Evolutionary conservation across 2,113 vertebrate species (phyloP), one percentile per base, ranked within the genome.

Genomic region (Aplodontia rufa): DNA sequence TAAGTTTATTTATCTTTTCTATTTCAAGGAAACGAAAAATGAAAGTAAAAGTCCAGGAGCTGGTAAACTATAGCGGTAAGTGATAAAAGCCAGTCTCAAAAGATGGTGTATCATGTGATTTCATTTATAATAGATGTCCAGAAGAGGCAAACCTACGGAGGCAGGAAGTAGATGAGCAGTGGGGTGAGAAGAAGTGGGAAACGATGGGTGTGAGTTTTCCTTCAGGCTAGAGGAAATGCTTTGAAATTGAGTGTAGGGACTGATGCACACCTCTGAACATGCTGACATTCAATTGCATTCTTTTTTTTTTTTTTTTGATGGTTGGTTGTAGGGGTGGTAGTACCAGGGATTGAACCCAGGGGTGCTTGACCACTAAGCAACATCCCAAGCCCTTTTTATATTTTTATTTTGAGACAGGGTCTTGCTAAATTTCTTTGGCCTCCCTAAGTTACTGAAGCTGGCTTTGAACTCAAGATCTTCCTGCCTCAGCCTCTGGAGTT

Each of bases 31-130:
- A 86, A 92, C 40, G 9, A 11, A 95, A 11, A 95, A 88, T 37
- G 24, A 92, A 96, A 96, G 80, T 42, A 88, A 93, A 95, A 82
- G n/a, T 95, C 28, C 78, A 26, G 42, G 22, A 76, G 6, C 30
- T 94, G 68, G 60, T 69, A 74, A 94, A 87, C 69, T 47, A 87
- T 8, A 81, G 64, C 94, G 22, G 19, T 81, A 80, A 81, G 40
- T 90, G 60, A 55, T 32, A 86, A 58, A 92, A 53, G 1, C n/a
- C 40, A 71, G 30, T 72, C 51, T 45, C 55, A 88, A 84, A 92
- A 58, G 40, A 51, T 30, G 16, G 83, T 55, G 17, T 49, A 6
- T 69, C 87, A 1, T 55, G 24, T 55, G 35, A 69, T 93, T 91
- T 55, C 5, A 76, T 26, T 91, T 58, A 75, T 32, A 91, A 42